Percentiles rank a stretch among this genome's conserved stretches.
Conservation (phyloP, 1,140 invertebrate species). For the Ooceraea biroi region DNA sequence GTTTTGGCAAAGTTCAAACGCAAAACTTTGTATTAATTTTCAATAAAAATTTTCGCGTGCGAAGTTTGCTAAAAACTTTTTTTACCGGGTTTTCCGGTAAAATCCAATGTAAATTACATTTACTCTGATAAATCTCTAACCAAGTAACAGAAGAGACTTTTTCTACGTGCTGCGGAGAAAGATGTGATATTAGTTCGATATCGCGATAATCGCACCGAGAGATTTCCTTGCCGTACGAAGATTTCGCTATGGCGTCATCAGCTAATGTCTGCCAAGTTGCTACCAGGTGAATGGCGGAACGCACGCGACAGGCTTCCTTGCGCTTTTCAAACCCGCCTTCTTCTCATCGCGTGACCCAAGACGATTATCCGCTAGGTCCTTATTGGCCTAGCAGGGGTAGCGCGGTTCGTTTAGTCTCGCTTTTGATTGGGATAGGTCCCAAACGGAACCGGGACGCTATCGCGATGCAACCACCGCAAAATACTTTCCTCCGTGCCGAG, state of each 20-base stretch:
- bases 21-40: too few relatives aligned
- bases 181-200: constrained; percentile 11
- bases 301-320: constrained; percentile 58
- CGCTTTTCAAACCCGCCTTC: constrained; percentile 58
- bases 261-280: constrained; percentile 24
- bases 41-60: too few relatives aligned
- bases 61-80: too few relatives aligned
- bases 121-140: too few relatives aligned
- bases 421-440: constrained; percentile 79
- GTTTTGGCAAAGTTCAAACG: too few relatives aligned
- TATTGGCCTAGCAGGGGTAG: constrained; percentile 61
- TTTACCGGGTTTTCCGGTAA: too few relatives aligned
- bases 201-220: neutral
- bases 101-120: too few relatives aligned
- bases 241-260: constrained; percentile 34
- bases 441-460: constrained; percentile 62
- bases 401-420: constrained; percentile 67
- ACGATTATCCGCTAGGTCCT: constrained; percentile 65
- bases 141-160: too few relatives aligned
- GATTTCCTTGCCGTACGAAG: constrained; percentile 14
- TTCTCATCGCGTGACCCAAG: constrained; percentile 74
- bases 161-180: too few relatives aligned
- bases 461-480: constrained; percentile 60
- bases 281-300: constrained; percentile 58
- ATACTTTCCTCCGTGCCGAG: constrained; percentile 61